Base-by-base conservation (phyloP, 2,888 invertebrate species). In the Leptinotarsa peninsularis region DNA sequence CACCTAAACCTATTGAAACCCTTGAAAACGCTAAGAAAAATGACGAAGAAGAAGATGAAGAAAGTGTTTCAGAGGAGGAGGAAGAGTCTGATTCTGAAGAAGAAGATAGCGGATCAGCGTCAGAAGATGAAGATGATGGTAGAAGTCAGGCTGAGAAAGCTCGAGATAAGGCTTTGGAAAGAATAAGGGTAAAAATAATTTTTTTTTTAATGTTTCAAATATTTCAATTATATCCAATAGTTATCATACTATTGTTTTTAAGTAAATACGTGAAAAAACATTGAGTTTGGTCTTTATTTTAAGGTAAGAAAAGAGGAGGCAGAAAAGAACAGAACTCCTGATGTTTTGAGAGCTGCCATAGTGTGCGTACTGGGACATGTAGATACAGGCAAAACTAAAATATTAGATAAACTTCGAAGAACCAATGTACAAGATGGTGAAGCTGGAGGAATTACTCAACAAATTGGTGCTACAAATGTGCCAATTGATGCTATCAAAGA, bases 311-410 rank as follows among this genome's bases (percentile, higher is more conserved):
- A 93, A 82, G 90, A 92, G 75, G 92, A 92, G 52, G 94, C 94
- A 7, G 94, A 94, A 82, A 92, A 93, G 81, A 93, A 91, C 74
- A 91, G 91, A 78, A 90, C 90, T 5, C 81, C 91, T 0, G 94
- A 95, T 71, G 90, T 92, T 63, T 91, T 99, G 2, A 92, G 99
- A 66, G 97, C 99, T 0, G 97, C 99, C 0, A 98, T 99, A 2
- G 98, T 99, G 1, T 99, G 99, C 87, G 99, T 99, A 0, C 90
- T 99, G 2, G 99, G 99, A 0, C 99, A 99, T 88, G 99, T 99
- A 69, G 99, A 99, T 90, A 99, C 99, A 0, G 99, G 99, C 75
- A 99, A 99, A 91, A 99, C 99, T 0, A 99, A 99, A 89, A 98
- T 99, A 85, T 89, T 99, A 72, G 99, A 99, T 87, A 99, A 99